Percentiles rank a stretch among this genome's conserved stretches.
Evolutionary conservation across 2,797 vertebrate genomes (phyloP).

Genomic region (Rallus crepitans): DNA sequence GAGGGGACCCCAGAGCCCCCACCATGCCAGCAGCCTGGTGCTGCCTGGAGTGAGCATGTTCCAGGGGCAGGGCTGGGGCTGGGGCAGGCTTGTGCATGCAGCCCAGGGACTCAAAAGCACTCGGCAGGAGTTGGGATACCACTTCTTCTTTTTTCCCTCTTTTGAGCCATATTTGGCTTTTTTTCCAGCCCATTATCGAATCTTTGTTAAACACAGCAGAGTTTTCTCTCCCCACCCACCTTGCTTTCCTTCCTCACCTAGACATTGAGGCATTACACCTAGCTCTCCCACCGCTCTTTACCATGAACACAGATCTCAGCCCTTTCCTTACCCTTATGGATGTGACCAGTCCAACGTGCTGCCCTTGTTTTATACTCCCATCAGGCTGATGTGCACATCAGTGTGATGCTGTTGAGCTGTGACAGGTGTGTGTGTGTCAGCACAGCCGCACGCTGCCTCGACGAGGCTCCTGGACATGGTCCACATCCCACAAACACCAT

Average conservation of each 20-base stretch:
- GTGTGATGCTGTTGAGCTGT: accelerated
- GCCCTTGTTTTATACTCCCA: accelerated
- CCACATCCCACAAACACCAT: accelerated
- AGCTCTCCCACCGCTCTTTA: neutral
- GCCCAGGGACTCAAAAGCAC: neutral
- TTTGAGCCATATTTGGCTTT: neutral
- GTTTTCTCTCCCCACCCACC: neutral
- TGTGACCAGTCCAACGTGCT: accelerated
- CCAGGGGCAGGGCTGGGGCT: neutral
- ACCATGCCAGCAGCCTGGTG: accelerated
- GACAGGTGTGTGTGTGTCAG: neutral
- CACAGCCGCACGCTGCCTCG: neutral
- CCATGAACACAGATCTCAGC: neutral
- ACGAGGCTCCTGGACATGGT: accelerated
- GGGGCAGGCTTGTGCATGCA: neutral
- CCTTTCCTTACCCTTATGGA: neutral
- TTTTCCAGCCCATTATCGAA: neutral
- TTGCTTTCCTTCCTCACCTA: neutral
- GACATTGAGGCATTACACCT: accelerated
- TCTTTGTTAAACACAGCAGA: neutral
- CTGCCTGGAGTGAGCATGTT: neutral
- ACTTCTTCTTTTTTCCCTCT: neutral
- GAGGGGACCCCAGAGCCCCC: neutral
- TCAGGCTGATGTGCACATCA: neutral
- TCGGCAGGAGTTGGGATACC: neutral